phyloP scores from a whole-genome alignment of 2,113 vertebrate genomes.

The Rousettus leschenaultii region DNA sequence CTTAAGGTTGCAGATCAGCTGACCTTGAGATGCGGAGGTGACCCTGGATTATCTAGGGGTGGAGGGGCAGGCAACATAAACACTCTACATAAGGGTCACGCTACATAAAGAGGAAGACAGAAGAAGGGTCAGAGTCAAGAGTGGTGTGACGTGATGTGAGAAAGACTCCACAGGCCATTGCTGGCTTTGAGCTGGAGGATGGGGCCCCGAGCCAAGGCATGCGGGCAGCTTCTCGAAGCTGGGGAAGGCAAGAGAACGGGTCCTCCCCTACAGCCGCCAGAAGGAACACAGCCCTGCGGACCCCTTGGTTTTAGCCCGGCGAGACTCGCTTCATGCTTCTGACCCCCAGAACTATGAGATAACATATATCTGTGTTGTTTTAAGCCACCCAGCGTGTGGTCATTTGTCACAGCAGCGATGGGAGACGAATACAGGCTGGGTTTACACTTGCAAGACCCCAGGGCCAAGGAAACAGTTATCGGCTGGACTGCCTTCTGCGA shows the following conservation, averaged over 20 bases:
- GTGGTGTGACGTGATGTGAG: accelerated
- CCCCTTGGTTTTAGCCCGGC: too few species aligned
- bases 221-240: background rate
- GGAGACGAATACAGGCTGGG: background rate
- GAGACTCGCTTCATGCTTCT: background rate
- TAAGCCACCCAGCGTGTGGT: background rate
- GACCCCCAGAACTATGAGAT: background rate
- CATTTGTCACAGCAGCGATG: background rate
- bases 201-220: background rate
- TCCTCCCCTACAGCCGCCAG: background rate
- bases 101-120: background rate
- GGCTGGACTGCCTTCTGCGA: background rate
- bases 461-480: accelerated
- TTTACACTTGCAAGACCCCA: background rate
- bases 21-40: background rate
- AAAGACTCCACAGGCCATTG: background rate
- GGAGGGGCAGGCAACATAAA: accelerated
- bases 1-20: background rate
- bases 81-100: background rate
- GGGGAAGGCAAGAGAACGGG: background rate
- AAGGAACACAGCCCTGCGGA: background rate
- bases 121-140: background rate
- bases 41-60: too few species aligned
- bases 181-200: background rate
- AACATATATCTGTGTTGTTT: background rate